Base-by-base conservation (phyloP, 2,113 vertebrate species). In the Bucco capensis region DNA sequence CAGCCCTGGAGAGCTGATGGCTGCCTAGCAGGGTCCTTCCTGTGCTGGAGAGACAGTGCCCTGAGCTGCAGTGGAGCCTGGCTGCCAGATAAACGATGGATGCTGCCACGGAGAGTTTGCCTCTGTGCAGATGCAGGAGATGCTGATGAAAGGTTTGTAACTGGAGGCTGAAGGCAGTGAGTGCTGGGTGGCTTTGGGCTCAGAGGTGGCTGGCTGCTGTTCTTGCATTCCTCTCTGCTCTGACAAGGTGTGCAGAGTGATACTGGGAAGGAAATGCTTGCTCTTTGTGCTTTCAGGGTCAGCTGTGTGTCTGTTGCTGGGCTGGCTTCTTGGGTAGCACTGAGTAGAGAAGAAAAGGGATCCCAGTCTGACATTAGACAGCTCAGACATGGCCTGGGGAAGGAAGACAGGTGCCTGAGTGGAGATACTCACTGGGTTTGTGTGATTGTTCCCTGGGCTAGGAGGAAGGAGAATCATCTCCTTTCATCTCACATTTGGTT, bases 61-160 rank as follows among this genome's bases (percentile, higher is more conserved):
- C 5, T 91, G 83, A 53, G 77, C 89, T 95, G 54, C 0, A 0
- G 78, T 66, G 60, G 73, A 89, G 42, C 57, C 95, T 89, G 89
- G 51, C 61, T 64, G 37, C 37, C 57, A 56, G 79, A 33, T 50
- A 92, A 92, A 82, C 70, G 37, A 93, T 74, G 92, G 95, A 86
- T 92, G 53, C 88, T 90, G 88, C 71, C 93, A 49, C 90, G 88
- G 83, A 82, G 93, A 90, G 61, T 62, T 67, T 12, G 9, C 87
- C 53, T 65, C 25, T 67, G 30, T 31, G 89, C 90, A 83, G 75
- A 72, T 72, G 33, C 82, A 44, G 92, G 89, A 82, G 94, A 95
- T 91, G 95, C 86, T 88, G 44, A 89, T 74, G 35, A 67, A 75
- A 90, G 90, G 91, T 91, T 95, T 88, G 92, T 92, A 94, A 92